Base-by-base conservation (phyloP, 2,113 vertebrate genomes). In the Passer domesticus region DNA sequence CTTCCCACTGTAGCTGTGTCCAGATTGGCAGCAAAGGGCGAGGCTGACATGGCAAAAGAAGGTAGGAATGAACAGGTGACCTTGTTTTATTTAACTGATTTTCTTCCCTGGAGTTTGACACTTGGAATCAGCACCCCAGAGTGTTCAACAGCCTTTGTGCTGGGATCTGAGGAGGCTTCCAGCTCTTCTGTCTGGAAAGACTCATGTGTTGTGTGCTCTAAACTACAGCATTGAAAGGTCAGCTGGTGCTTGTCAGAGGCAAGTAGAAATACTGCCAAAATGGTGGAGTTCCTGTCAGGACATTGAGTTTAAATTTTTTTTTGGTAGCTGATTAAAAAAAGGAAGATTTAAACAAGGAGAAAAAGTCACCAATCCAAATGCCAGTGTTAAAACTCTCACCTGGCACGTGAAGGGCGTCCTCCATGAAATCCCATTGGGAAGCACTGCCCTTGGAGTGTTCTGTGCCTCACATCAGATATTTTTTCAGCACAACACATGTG, bases 391-490 rank as follows among this genome's bases (percentile, higher is more conserved):
- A 83, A 67, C 11, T 41, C 46, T 64, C 25, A 7, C 33, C 19
- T 15, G 10, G 11, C 33, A 28, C 0, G 0, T 15, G 50, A 22
- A 46, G 25, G 30, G 17, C 39, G 33, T 20, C 39, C 12, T 20
- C 39, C 12, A 2, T 25, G 31, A 22, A 28, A 7, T 31, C 37
- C 70, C 2, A 1, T 15, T 47, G 66, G 35, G 56, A 60, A 39
- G 43, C 13, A 3, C 14, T 9, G 0, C 33, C 20, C 52, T 63
- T 37, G 44, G 11, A 15, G 33, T 60, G 23, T 28, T 66, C 13
- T 37, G 35, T 47, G 17, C 59, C 39, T 41, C 28, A 15, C 9
- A 20, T 28, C 3, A 31, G 6, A 16, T 67, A 0, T 76, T 67
- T 72, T 78, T 55, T 14, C 41, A 53, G 5, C 11, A 4, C 35